Percentiles rank a stretch among this genome's conserved stretches.
Evolutionary conservation across 2,888 invertebrate species (phyloP).

Genomic region (Tetragonula carbonaria): DNA sequence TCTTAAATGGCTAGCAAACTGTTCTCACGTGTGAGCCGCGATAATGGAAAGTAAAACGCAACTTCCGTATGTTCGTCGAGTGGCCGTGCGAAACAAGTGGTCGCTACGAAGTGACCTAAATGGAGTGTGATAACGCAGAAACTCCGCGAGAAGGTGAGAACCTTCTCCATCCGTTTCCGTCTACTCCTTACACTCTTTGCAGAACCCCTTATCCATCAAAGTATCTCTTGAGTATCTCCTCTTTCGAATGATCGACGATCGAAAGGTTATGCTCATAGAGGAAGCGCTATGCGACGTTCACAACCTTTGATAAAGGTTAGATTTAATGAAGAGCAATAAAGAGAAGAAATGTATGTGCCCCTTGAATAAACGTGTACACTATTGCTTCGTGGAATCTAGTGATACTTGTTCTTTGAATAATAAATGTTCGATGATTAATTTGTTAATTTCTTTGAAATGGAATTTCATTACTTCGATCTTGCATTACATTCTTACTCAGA

Average conservation of each 20-base stretch:
- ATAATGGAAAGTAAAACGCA: slow-evolving; percentile 1
- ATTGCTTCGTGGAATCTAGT: background rate
- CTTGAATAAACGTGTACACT: background rate
- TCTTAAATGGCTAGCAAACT: background rate
- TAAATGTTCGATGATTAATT: background rate
- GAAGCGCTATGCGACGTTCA: slow-evolving; percentile 9
- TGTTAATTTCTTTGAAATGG: background rate
- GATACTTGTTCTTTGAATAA: background rate
- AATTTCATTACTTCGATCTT: background rate
- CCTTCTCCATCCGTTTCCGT: background rate
- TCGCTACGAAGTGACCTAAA: slow-evolving; percentile 49
- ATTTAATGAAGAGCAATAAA: slow-evolving; percentile 14
- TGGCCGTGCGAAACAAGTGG: slow-evolving; percentile 6
- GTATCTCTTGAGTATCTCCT: background rate
- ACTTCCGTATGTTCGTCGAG: slow-evolving; percentile 11
- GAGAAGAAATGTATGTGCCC: background rate
- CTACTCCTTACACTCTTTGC: background rate
- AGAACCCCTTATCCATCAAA: background rate
- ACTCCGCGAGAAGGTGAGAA: slow-evolving; percentile 24
- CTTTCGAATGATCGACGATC: slow-evolving; percentile 4
- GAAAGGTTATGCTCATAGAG: slow-evolving; percentile 12
- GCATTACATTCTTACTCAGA: background rate
- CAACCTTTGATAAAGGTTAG: slow-evolving; percentile 7
- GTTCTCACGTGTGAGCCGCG: background rate
- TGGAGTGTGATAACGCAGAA: slow-evolving; percentile 57